phyloP scores from a whole-genome alignment of 1,140 invertebrate genomes.

The Asobara japonica region DNA sequence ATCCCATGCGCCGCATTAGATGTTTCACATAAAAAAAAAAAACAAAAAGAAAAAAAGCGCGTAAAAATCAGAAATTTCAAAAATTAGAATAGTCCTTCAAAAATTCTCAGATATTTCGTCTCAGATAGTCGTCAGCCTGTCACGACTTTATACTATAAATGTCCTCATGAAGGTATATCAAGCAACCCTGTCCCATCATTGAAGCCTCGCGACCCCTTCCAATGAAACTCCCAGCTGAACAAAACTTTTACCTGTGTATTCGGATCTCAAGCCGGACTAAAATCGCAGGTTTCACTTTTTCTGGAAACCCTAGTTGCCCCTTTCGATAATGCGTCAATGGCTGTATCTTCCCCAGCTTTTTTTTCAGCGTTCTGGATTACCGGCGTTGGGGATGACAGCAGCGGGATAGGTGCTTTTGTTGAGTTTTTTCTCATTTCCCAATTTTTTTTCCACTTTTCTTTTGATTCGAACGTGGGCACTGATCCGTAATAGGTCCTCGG shows the following conservation, averaged over 20 bases:
- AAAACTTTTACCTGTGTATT: not conserved
- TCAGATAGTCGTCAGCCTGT: too few species aligned
- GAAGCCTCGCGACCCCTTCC: not conserved
- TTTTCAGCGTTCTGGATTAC: conserved; percentile 2
- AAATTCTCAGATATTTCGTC: too few species aligned
- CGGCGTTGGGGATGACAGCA: conserved; percentile 9
- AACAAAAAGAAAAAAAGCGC: too few species aligned
- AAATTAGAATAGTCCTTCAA: too few species aligned
- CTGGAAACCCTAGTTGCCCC: conserved; percentile 18
- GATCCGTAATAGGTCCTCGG: too few species aligned
- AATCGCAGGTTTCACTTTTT: conserved; percentile 3
- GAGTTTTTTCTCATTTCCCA: not conserved
- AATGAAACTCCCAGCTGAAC: conserved; percentile 2
- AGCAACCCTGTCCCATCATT: not conserved
- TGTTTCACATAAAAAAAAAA: too few species aligned
- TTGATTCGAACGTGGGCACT: not conserved
- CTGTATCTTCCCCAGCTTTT: not conserved
- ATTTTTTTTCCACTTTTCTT: not conserved
- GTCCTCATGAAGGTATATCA: too few species aligned
- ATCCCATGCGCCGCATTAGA: too few species aligned
- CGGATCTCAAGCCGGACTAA: not conserved
- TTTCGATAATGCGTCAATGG: conserved; percentile 18
- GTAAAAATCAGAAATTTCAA: too few species aligned
- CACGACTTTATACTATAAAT: too few species aligned
- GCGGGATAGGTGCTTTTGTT: conserved; percentile 4